Percentiles rank a stretch among this genome's conserved stretches.
phyloP scores from a whole-genome alignment of 2,113 vertebrate species.

The Perognathus longimembris region DNA sequence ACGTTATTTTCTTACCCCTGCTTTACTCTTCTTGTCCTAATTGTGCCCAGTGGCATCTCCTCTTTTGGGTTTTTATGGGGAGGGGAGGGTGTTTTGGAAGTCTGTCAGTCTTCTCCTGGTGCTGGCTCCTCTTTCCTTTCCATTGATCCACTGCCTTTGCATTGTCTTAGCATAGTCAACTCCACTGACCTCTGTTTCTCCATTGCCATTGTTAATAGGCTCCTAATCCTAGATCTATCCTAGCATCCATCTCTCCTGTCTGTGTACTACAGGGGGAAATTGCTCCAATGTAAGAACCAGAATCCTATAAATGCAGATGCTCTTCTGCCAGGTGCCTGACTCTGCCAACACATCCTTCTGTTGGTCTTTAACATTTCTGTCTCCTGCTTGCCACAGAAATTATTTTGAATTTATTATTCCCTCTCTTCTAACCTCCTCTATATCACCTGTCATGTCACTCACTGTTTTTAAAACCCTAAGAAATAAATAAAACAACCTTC shows the following conservation, averaged over 20 bases:
- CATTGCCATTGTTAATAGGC: slow-evolving; percentile 5
- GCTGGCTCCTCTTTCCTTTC: background rate
- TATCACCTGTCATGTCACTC: background rate
- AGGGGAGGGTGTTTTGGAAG: too few species aligned
- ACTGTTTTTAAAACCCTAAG: slow-evolving; percentile 2
- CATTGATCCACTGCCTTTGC: background rate
- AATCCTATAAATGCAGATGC: background rate
- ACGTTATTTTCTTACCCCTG: background rate
- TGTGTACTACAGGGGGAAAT: background rate
- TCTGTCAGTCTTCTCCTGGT: background rate
- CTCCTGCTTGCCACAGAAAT: slow-evolving; percentile 17
- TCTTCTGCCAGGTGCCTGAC: background rate
- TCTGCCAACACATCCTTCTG: background rate
- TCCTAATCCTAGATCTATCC: background rate
- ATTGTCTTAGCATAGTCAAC: background rate
- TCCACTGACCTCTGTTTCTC: background rate
- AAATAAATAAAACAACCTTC: background rate
- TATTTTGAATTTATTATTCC: slow-evolving; percentile 16
- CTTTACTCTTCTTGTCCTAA: background rate
- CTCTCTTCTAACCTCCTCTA: background rate
- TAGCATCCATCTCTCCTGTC: background rate
- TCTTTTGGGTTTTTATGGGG: too few species aligned
- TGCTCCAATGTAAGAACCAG: background rate
- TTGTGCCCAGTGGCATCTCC: background rate
- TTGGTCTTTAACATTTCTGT: background rate